Percentiles rank a stretch among this genome's conserved stretches.
These are phyloP conservation scores for Caprella mutica DNA, from an alignment of 2,888 invertebrate genomes.

Conservation along the genomic window DNA sequence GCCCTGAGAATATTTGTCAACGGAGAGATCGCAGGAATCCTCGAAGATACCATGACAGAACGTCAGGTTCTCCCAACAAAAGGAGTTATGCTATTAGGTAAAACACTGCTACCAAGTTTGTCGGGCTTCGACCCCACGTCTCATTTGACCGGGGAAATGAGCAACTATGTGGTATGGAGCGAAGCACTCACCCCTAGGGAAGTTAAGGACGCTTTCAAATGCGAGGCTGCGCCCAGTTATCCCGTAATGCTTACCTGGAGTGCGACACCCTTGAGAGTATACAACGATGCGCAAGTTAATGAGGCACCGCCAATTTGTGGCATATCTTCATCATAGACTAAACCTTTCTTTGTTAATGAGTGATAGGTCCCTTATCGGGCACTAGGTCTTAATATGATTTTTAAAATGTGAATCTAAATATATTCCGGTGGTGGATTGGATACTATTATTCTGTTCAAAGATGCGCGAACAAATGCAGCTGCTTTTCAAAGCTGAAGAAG, in stretches of 20 bases:
- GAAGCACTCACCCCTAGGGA: conserved; percentile 7
- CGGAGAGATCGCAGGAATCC: conserved; percentile 23
- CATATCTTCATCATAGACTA: conserved; percentile 4
- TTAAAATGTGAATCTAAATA: too few species aligned
- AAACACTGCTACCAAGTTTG: conserved; percentile 28
- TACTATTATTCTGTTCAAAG: too few species aligned
- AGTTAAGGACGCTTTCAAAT: conserved; percentile 16
- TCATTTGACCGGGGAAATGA: conserved; percentile 27
- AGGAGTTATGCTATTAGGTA: conserved; percentile 29
- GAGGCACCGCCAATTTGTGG: conserved; percentile 13
- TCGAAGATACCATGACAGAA: conserved; percentile 14
- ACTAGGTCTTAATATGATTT: conserved; percentile 16
- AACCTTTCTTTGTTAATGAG: too few species aligned
- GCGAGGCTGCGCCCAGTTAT: conserved; percentile 4
- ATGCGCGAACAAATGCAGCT: too few species aligned
- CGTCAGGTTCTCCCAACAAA: conserved; percentile 12
- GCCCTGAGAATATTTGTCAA: conserved; percentile 19
- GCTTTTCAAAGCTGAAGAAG: too few species aligned
- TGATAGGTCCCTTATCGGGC: conserved; percentile 15
- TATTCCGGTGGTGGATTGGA: too few species aligned
- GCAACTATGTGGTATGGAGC: conserved; percentile 22
- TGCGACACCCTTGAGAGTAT: conserved; percentile 8
- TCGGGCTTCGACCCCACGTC: conserved; percentile 31
- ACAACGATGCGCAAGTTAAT: conserved; percentile 9
- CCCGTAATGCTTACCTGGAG: conserved; percentile 8